Base-by-base conservation (phyloP, 2,113 vertebrate genomes). In the Varanus komodoensis region DNA sequence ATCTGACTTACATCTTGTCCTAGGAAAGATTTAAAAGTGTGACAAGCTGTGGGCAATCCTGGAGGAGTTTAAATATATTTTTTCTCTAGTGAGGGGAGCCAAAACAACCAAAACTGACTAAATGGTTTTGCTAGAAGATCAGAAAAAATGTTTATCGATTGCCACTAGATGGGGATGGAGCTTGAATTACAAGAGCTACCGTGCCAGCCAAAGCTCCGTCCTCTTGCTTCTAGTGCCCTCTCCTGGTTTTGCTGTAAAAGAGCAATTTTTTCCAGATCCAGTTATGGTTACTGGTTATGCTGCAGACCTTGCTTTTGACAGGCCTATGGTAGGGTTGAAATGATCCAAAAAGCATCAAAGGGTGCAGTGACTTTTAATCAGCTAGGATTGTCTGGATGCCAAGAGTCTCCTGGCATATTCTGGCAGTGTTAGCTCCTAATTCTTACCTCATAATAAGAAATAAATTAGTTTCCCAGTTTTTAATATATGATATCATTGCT, bases 141-240 rank as follows among this genome's bases (percentile, higher is more conserved):
- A 19, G 34, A 15, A 84, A 14, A 29, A 71, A 14, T 52, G 1
- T 73, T 52, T 32, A 32, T 19, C 23, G 50, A 50, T 54, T 21
- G 50, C 67, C 87, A 89, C 92, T 73, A 93, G 95, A 91, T 91
- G 93, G 52, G 93, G 93, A 92, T 94, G 88, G 92, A 93, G 94
- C 90, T 86, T 11, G 64, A 29, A 79, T 80, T 93, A 87, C 79
- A 85, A 92, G 86, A 89, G 29, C 3, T 0, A 17, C 71, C 73
- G 44, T 1, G 7, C 23, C 1, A 87, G 90, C 84, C 0, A 69
- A 88, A 93, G 50, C 84, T 34, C 0, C 87, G 73, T 91, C 81
- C 0, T 38, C 57, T 61, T 29, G 27, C 71, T 25, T 29, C 69
- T 34, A 75, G 82, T 67, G 8, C 78, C 87, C 57, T 75, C 25